Evolutionary conservation across 2,113 vertebrate genomes (phyloP).

Genomic region (Bucco capensis): DNA sequence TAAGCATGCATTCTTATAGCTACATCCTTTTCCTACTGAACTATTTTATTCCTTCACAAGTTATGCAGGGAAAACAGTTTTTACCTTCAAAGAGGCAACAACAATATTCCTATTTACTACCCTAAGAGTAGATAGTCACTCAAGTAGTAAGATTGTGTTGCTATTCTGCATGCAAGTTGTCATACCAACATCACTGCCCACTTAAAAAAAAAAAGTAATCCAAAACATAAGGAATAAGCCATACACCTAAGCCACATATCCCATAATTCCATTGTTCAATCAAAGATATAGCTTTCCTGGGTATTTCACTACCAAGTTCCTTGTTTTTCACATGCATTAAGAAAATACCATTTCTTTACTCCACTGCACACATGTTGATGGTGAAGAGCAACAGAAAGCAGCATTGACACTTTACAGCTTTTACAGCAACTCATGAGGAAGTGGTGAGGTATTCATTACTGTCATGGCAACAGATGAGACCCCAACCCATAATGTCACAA

Average conservation of each 20-base stretch:
- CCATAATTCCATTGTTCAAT: background rate
- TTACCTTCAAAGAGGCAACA: background rate
- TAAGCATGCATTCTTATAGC: background rate
- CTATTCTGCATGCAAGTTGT: background rate
- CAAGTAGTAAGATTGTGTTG: background rate
- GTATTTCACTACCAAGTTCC: background rate
- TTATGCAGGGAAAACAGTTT: background rate
- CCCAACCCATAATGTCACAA: too few relatives aligned
- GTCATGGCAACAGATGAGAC: too few relatives aligned
- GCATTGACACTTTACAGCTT: background rate
- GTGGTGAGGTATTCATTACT: fast-evolving
- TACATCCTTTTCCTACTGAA: background rate
- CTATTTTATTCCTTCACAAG: background rate
- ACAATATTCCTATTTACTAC: background rate
- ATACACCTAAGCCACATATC: background rate
- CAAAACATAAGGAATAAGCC: background rate
- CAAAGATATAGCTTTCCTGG: background rate
- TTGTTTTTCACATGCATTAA: too few relatives aligned
- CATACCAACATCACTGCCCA: background rate
- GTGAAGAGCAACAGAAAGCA: background rate
- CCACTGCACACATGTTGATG: fast-evolving
- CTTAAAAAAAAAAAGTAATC: background rate
- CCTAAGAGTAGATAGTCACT: background rate
- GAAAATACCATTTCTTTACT: background rate
- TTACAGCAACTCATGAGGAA: background rate